A percentile compares a stretch with the other conserved stretches of the same genome.
phyloP scores from a whole-genome alignment of 2,888 invertebrate species.

The Sussaba pulchella region DNA sequence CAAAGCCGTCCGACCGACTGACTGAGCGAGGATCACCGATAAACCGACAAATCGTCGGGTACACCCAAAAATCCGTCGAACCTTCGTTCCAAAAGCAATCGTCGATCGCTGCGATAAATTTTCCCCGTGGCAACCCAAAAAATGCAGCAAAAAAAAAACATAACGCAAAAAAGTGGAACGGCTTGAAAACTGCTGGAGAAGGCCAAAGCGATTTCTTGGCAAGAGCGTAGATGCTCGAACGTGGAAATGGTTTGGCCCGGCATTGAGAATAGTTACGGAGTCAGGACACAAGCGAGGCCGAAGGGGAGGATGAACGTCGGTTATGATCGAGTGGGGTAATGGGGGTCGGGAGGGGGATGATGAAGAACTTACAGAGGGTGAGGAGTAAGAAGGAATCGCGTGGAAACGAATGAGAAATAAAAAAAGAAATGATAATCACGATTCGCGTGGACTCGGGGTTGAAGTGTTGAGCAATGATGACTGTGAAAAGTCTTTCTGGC shows the following conservation, averaged over 20 bases:
- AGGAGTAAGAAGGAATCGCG: neutral
- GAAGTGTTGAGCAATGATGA: constrained; percentile 64
- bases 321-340: neutral
- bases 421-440: constrained; percentile 62
- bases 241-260: neutral
- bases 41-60: neutral
- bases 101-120: neutral
- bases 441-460: constrained; percentile 69
- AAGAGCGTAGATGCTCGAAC: constrained; percentile 10
- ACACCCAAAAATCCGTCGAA: neutral
- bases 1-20: too few species aligned
- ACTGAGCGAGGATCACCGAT: too few species aligned
- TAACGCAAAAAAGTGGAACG: constrained; percentile 7
- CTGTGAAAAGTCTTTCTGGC: neutral
- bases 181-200: constrained; percentile 11
- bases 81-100: neutral
- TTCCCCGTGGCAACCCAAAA: neutral
- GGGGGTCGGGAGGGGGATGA: neutral
- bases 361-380: neutral
- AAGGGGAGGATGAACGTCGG: constrained; percentile 1
- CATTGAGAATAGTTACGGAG: neutral
- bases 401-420: neutral
- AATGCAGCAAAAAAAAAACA: neutral
- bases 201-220: constrained; percentile 6
- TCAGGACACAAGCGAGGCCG: neutral